Evolutionary conservation across 2,797 vertebrate genomes (phyloP).

Genomic region (Gallirallus australis): DNA sequence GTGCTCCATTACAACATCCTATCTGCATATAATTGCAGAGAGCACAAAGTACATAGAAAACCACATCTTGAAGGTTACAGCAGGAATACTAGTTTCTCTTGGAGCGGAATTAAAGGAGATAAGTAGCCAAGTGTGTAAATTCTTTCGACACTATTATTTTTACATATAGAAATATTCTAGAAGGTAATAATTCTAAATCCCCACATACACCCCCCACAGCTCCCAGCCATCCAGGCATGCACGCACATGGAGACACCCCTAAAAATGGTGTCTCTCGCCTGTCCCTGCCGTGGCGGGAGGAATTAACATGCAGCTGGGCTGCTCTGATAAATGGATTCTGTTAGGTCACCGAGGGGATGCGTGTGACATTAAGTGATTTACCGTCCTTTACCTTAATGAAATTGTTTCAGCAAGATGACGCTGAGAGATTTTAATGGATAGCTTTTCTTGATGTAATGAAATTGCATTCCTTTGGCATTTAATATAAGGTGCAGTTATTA

Average conservation of each 20-base stretch:
- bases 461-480: conserved; percentile 90
- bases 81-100: background rate
- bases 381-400: conserved; percentile 96
- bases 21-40: background rate
- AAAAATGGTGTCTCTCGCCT: conserved; percentile 39
- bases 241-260: background rate
- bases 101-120: background rate
- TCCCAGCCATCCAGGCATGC: background rate
- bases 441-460: conserved; percentile 92
- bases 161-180: background rate
- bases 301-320: conserved; percentile 90
- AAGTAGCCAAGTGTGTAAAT: background rate
- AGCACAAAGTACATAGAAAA: background rate
- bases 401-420: conserved; percentile 94
- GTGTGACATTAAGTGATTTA: conserved; percentile 95
- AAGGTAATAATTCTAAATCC: conserved; percentile 41
- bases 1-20: background rate
- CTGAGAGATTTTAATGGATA: conserved; percentile 90
- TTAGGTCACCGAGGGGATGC: conserved; percentile 88
- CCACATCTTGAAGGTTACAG: background rate
- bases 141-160: background rate
- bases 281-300: conserved; percentile 72
- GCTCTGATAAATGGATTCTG: conserved; percentile 89
- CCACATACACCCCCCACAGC: background rate
- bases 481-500: conserved; percentile 90